A percentile compares a stretch with the other conserved stretches of the same genome.
Evolutionary conservation across 2,888 invertebrate species (phyloP).

Genomic region (Drosophila melanosoma): DNA sequence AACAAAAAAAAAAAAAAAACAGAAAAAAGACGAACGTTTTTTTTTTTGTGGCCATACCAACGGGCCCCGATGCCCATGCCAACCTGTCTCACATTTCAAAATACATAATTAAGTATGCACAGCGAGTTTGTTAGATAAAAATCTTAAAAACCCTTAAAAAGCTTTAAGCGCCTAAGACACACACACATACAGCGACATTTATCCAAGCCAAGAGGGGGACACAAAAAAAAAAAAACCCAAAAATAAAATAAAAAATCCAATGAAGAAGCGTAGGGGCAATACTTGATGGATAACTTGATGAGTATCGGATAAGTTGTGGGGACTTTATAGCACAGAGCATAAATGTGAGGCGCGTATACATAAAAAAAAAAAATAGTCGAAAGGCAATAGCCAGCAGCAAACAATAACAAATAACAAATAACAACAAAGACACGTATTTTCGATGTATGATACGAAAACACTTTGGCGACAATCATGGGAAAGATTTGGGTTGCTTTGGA

Average conservation of each 20-base stretch:
- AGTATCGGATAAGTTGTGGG: constrained; percentile 66
- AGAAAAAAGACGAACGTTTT: constrained; percentile 19
- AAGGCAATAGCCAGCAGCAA: constrained; percentile 46
- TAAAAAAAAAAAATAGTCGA: constrained; percentile 69
- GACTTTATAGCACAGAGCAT: constrained; percentile 64
- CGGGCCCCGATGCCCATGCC: constrained; percentile 48
- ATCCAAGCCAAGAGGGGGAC: constrained; percentile 26
- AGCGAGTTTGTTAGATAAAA: constrained; percentile 81
- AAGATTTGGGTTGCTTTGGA: constrained; percentile 57
- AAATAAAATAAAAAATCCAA: constrained; percentile 4
- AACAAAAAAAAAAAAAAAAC: constrained; percentile 6
- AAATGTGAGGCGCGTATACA: constrained; percentile 60
- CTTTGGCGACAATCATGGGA: constrained; percentile 82
- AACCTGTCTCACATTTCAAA: constrained; percentile 82
- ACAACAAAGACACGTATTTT: constrained; percentile 63
- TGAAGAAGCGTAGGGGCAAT: constrained; percentile 57
- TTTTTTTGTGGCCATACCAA: constrained; percentile 46
- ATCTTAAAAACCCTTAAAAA: constrained; percentile 81
- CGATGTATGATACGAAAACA: constrained; percentile 78
- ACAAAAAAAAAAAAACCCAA: constrained; percentile 10
- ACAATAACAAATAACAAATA: constrained; percentile 47
- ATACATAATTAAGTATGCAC: constrained; percentile 80
- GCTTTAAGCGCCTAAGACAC: constrained; percentile 75
- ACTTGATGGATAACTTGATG: constrained; percentile 72
- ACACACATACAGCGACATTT: constrained; percentile 39